phyloP scores from a whole-genome alignment of 2,113 vertebrate species.

The Hylia prasina region DNA sequence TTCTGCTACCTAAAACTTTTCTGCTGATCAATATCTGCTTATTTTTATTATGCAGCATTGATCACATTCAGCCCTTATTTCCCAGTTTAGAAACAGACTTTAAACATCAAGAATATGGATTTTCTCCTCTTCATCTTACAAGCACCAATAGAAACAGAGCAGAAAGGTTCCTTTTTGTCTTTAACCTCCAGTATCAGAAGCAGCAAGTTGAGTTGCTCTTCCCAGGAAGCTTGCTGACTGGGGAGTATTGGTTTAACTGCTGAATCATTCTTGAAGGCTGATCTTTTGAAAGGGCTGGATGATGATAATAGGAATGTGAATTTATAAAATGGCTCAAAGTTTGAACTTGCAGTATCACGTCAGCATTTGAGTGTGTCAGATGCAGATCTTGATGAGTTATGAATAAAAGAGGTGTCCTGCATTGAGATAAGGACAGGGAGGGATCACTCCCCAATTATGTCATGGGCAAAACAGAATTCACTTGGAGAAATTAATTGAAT shows the following conservation, averaged over 20 bases:
- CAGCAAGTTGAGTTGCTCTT: background rate
- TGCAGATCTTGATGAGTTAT: background rate
- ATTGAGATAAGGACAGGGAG: background rate
- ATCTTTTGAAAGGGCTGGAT: background rate
- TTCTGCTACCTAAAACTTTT: background rate
- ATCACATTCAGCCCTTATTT: background rate
- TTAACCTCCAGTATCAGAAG: background rate
- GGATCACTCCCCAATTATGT: accelerated
- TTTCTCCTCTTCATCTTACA: background rate
- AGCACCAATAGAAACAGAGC: background rate
- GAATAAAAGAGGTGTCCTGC: background rate
- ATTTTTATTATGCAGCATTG: background rate
- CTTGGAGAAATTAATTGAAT: background rate
- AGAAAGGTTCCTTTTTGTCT: background rate
- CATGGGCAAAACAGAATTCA: background rate
- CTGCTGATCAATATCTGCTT: background rate
- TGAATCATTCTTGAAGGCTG: background rate
- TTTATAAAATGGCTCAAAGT: background rate
- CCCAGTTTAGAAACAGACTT: background rate
- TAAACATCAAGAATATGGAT: background rate
- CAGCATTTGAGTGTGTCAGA: background rate
- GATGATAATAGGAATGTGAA: background rate
- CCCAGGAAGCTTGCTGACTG: background rate
- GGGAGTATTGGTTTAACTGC: background rate
- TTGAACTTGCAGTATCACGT: background rate